These are phyloP conservation scores for Parelbella ahira DNA, from an alignment of 2,888 invertebrate genomes.

Conservation along the genomic window DNA sequence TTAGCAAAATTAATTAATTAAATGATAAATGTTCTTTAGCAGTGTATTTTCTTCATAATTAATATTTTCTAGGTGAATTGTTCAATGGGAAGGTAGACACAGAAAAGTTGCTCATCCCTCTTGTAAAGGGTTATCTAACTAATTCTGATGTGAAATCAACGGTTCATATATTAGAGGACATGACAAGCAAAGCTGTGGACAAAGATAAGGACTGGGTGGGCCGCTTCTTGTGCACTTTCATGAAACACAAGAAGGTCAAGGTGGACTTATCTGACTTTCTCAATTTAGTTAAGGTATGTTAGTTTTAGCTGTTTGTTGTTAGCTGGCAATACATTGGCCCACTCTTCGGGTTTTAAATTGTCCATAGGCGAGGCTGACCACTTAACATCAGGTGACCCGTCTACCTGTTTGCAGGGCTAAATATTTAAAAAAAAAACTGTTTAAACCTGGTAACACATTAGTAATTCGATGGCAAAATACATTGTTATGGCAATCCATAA, in stretches of 20 bases:
- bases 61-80: slow-evolving; percentile 64
- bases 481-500: too few relatives aligned
- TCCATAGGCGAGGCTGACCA: too few relatives aligned
- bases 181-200: slow-evolving; percentile 59
- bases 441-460: too few relatives aligned
- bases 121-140: slow-evolving; percentile 68
- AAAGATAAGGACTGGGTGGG: slow-evolving; percentile 79
- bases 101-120: slow-evolving; percentile 61
- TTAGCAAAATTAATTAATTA: too few relatives aligned
- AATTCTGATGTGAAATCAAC: slow-evolving; percentile 70
- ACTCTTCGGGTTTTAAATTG: too few relatives aligned
- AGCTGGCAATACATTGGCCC: too few relatives aligned
- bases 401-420: too few relatives aligned
- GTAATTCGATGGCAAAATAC: too few relatives aligned
- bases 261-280: slow-evolving; percentile 58
- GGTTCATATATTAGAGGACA: slow-evolving; percentile 68
- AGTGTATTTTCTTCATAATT: too few relatives aligned
- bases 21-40: too few relatives aligned
- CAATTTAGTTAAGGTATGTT: slow-evolving; percentile 62
- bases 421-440: neutral
- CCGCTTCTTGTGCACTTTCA: slow-evolving; percentile 72
- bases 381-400: too few relatives aligned
- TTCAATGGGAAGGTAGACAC: slow-evolving; percentile 76
- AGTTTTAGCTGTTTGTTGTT: too few relatives aligned
- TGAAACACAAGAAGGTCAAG: slow-evolving; percentile 60